A percentile compares a stretch with the other conserved stretches of the same genome.
Conservation (phyloP, 2,113 vertebrate species). For the Pterocles gutturalis region DNA sequence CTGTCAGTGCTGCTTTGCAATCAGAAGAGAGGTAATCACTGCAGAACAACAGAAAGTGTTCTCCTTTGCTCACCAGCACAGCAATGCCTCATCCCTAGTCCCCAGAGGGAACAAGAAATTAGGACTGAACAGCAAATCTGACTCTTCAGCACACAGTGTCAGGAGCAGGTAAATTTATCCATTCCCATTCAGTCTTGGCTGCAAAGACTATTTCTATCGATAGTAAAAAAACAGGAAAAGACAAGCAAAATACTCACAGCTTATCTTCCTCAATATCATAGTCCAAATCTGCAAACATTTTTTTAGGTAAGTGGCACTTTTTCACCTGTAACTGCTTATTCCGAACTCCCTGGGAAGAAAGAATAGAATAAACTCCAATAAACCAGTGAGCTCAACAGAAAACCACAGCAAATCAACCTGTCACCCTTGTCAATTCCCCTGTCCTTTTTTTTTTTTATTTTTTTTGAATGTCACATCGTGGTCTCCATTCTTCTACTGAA, state of each 20-base stretch:
- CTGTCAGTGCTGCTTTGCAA: background rate
- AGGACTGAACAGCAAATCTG: background rate
- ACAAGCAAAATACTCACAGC: conserved; percentile 83
- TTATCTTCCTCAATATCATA: conserved; percentile 98
- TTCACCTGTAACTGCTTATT: background rate
- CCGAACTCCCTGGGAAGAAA: conserved; percentile 20
- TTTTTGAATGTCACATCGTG: background rate
- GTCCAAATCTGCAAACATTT: conserved; percentile 95
- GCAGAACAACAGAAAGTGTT: background rate
- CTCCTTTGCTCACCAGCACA: background rate
- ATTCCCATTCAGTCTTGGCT: background rate
- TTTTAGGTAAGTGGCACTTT: background rate
- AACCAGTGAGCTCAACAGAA: background rate
- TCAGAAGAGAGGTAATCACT: background rate
- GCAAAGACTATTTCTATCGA: background rate
- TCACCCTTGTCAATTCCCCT: background rate
- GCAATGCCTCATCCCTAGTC: fast-evolving
- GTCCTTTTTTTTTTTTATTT: background rate
- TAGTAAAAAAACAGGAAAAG: background rate
- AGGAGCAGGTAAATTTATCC: background rate
- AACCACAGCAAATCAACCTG: background rate
- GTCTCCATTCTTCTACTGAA: background rate
- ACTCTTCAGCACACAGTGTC: background rate
- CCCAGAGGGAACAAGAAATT: background rate
- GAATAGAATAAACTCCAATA: background rate